Base-by-base conservation (phyloP, 1,140 invertebrate genomes). In the Trissolcus basalis region DNA sequence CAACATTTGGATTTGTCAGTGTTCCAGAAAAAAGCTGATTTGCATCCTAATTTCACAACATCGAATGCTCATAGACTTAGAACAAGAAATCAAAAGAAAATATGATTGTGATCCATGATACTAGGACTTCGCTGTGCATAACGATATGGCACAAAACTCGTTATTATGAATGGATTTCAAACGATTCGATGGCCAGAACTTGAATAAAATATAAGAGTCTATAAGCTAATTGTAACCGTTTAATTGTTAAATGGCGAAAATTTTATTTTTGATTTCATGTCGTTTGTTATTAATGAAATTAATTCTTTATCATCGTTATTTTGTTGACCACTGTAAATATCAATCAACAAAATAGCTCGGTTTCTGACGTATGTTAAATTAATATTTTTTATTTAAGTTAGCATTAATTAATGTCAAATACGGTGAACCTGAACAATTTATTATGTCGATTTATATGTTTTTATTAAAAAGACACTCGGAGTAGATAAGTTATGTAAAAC, bases 1-100 rank as follows among this genome's bases (percentile, higher is more conserved):
- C 69, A 82, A 58, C 48, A 81, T n/a, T 35, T 71, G 0, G 79
- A 82, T 36, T 32, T 74, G 0, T 72, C 64, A 4, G 77, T 68
- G 11, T 68, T 82, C n/a, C 54, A 81, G 27, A 80, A 84, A 11
- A 80, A 78, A 44, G 70, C 79, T 4, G 81, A 86, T 6, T 15
- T 43, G 8, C 43, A 56, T n/a, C 56, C 54, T 6, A 72, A 59
- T 58, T 44, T 35, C 3, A 55, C 50, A 10, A 15, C 35, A 1
- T 27, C 49, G 0, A 78, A 71, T 14, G 13, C 27, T 33, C 51
- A 51, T 9, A 59, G 50, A 68, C 11, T 33, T 1, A 63, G 68
- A 7, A 8, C 15, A 8, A 65, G 67, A 13, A 73, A 70, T 50
- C 50, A 68, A 32, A 73, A 59, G 15, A 78, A 55, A 54, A 59